Evolutionary conservation across 2,888 invertebrate genomes (phyloP).

Genomic region (Oithona nana): DNA sequence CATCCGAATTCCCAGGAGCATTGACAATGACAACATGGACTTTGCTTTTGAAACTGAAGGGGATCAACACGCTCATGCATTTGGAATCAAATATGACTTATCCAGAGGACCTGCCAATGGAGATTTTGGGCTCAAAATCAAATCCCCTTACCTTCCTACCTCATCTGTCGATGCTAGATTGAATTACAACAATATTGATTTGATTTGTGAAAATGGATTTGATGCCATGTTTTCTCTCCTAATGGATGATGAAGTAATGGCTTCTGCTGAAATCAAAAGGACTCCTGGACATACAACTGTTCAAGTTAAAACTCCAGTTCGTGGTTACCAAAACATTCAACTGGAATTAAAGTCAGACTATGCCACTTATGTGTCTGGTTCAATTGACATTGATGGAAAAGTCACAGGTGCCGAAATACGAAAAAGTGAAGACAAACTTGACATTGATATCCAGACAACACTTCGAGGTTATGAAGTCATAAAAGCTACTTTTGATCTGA

Average conservation of each 20-base stretch:
- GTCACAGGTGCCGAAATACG: no score
- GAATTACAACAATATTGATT: neutral
- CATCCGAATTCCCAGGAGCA: neutral
- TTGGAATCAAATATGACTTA: neutral
- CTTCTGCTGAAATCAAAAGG: neutral
- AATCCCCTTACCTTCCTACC: no score
- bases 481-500: neutral
- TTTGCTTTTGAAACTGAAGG: constrained; percentile 4
- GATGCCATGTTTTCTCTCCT: neutral
- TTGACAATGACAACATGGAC: neutral
- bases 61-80: neutral
- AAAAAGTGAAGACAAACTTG: neutral
- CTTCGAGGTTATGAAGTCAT: neutral
- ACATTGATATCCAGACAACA: neutral
- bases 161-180: neutral
- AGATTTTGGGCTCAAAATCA: neutral
- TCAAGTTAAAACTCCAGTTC: no score
- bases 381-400: no score
- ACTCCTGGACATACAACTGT: no score
- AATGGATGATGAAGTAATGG: neutral
- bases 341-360: no score
- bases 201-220: neutral
- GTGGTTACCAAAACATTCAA: no score
- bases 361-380: no score
- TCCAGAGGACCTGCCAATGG: neutral